A percentile compares a stretch with the other conserved stretches of the same genome.
phyloP scores from a whole-genome alignment of 2,113 vertebrate species.

The Theristicus caerulescens region DNA sequence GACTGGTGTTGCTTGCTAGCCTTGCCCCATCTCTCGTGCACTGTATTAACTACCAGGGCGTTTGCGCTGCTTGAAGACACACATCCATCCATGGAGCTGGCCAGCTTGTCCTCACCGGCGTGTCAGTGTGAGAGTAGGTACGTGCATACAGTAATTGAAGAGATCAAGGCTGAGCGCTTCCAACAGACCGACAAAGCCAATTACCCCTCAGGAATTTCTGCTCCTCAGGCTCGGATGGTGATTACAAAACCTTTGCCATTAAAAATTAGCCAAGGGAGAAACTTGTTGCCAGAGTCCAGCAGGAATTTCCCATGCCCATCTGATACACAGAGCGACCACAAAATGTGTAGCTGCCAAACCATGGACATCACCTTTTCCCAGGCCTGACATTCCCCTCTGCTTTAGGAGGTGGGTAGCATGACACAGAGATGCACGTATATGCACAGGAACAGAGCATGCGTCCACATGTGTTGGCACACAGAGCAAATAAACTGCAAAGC shows the following conservation, averaged over 20 bases:
- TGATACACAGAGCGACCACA: background rate
- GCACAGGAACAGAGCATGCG: background rate
- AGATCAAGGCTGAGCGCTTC: conserved; percentile 66
- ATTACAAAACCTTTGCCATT: conserved; percentile 72
- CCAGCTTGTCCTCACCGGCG: background rate
- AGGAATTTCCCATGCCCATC: conserved; percentile 61
- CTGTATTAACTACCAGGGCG: background rate
- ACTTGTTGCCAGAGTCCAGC: background rate
- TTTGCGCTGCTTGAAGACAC: background rate
- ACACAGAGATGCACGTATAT: background rate
- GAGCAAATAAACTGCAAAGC: conserved; percentile 18
- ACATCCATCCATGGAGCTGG: background rate
- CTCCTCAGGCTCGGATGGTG: conserved; percentile 63
- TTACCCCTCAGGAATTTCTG: conserved; percentile 72
- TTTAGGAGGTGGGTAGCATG: background rate
- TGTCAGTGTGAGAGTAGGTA: conserved; percentile 41
- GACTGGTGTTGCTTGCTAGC: background rate
- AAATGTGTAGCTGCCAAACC: background rate
- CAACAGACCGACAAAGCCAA: conserved; percentile 73
- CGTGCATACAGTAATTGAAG: conserved; percentile 62
- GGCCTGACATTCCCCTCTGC: background rate
- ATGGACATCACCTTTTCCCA: background rate
- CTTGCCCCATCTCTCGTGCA: background rate
- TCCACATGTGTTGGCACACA: background rate
- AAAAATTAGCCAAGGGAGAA: conserved; percentile 71